Conservation (phyloP, 2,888 invertebrate species). For the Argyresthia albistria region DNA sequence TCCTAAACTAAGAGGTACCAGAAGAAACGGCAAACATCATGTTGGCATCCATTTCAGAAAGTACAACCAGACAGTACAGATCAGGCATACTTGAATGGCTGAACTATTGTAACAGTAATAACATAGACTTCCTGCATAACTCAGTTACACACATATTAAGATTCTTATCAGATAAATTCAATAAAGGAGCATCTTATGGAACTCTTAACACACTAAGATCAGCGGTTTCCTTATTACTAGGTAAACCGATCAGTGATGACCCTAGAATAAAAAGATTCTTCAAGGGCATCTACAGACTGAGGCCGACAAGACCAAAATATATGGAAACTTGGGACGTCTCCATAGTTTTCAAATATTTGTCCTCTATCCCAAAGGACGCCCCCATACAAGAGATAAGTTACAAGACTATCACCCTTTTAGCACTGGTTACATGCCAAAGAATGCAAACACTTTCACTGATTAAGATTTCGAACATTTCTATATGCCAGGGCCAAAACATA, state of each 20-base stretch:
- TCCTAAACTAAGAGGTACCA: neutral
- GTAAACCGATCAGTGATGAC: neutral
- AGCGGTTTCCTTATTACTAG: constrained; percentile 6
- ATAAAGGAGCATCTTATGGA: constrained; percentile 1
- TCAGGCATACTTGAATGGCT: neutral
- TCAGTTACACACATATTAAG: neutral
- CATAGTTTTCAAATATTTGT: neutral
- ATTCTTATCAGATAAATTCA: neutral
- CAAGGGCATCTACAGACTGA: constrained; percentile 2
- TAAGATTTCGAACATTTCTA: too few relatives aligned
- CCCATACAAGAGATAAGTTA: neutral
- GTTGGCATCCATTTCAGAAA: constrained; percentile 3
- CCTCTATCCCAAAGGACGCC: neutral
- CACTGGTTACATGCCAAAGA: neutral
- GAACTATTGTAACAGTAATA: neutral
- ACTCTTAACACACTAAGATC: constrained; percentile 3
- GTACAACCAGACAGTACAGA: constrained; percentile 2
- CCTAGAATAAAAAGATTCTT: constrained; percentile 3
- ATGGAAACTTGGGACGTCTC: neutral
- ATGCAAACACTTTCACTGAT: neutral
- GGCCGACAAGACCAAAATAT: constrained; percentile 3
- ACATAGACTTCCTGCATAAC: neutral
- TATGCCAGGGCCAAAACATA: too few relatives aligned
- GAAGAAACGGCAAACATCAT: neutral
- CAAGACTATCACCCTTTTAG: neutral